phyloP scores from a whole-genome alignment of 2,888 invertebrate genomes.

The Laothoe populi region DNA sequence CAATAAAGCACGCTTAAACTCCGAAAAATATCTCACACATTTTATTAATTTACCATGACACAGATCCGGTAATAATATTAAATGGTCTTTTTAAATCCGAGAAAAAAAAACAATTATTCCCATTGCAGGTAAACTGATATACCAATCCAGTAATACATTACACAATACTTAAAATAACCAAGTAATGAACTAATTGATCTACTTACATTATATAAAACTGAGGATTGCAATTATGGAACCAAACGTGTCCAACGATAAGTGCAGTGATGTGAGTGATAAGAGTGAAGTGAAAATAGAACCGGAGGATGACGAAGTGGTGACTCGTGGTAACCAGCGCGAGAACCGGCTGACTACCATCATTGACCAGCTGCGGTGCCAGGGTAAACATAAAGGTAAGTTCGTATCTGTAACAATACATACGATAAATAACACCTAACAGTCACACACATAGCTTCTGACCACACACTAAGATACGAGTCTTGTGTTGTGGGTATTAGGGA shows the following conservation, averaged over 20 bases:
- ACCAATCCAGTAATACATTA: too few relatives aligned
- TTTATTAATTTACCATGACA: too few relatives aligned
- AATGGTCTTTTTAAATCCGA: too few relatives aligned
- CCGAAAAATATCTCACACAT: too few relatives aligned
- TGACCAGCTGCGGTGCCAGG: constrained; percentile 76
- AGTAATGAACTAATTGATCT: background rate
- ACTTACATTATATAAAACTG: background rate
- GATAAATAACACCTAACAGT: too few relatives aligned
- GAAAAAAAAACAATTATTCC: too few relatives aligned
- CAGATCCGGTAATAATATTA: too few relatives aligned
- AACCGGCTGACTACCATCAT: constrained; percentile 77
- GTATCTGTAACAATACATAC: background rate
- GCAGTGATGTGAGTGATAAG: constrained; percentile 40
- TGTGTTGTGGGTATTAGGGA: too few relatives aligned
- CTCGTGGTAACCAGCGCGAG: constrained; percentile 61
- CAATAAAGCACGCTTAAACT: too few relatives aligned
- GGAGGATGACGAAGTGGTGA: constrained; percentile 54
- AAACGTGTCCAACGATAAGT: constrained; percentile 49
- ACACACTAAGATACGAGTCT: too few relatives aligned
- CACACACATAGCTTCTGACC: too few relatives aligned
- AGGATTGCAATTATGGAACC: constrained; percentile 36
- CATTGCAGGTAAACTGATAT: too few relatives aligned
- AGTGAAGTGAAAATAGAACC: constrained; percentile 54
- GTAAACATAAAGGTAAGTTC: constrained; percentile 70
- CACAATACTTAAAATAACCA: background rate